Conservation (phyloP, 2,113 vertebrate genomes). For the Rhabdomys dilectus region DNA sequence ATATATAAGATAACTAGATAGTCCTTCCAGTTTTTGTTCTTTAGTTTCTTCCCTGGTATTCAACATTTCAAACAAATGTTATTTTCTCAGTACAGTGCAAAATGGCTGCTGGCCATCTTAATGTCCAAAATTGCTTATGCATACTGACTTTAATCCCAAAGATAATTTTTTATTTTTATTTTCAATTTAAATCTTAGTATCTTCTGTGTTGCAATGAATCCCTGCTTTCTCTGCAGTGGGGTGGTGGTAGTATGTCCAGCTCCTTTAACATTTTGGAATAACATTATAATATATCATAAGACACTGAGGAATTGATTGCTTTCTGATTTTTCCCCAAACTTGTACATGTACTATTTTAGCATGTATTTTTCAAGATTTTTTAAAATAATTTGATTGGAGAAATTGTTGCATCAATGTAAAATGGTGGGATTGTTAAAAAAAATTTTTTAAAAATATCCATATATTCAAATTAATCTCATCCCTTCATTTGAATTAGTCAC, state of each 20-base stretch:
- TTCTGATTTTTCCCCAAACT: background rate
- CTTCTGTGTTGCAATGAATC: background rate
- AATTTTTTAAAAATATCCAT: too few species aligned
- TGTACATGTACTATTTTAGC: background rate
- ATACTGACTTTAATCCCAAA: background rate
- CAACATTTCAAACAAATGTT: background rate
- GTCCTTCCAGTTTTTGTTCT: background rate
- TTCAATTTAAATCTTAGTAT: background rate
- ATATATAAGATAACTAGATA: background rate
- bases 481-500: background rate
- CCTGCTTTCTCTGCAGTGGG: background rate
- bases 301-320: background rate
- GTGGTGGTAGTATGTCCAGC: rapidly evolving
- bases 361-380: background rate
- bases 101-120: background rate
- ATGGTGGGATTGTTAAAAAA: background rate
- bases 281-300: background rate
- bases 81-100: background rate
- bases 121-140: background rate
- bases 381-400: background rate
- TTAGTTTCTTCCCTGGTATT: background rate
- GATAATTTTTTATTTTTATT: background rate
- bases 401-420: background rate
- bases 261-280: background rate
- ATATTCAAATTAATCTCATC: background rate